Base-by-base conservation (phyloP, 2,888 invertebrate species). In the Zygaena filipendulae region DNA sequence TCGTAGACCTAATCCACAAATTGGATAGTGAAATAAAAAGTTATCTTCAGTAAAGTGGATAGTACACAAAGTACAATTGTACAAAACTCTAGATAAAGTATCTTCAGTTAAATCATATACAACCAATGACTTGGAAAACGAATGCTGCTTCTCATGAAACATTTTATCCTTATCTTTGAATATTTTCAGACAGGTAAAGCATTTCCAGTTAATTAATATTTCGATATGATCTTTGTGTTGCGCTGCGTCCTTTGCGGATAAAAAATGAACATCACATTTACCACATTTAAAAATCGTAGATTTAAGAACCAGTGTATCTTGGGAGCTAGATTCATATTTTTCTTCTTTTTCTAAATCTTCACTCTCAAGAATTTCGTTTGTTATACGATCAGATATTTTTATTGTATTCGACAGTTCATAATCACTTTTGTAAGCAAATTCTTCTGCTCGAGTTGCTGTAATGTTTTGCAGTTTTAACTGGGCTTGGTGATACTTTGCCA, bases 241-340 rank as follows among this genome's bases (percentile, higher is more conserved):
- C 12, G 34, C 42, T 16, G 64, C 64, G 29, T 44, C 27, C 32
- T 48, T 39, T 11, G 53, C 49, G 22, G 59, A 53, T 26, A 71
- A 37, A 47, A 72, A 72, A 36, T 54, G 50, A 22, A 68, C 42
- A 33, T 62, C 52, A 46, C 72, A 72, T 43, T 58, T 53, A 29
- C 38, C 35, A 39, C 72, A 72, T 51, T 60, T 59, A 37, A 56
- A 71, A 19, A 71, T 27, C 27, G 51, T 44, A 14, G 52, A 55
- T 43, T 63, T 53, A 6, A 16, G 7, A 16, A 16, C 16, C 7
- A 16, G 7, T 6, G 16, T 16, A 7, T 16, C 16, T 16, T 16
- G 4, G 7, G 16, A 16, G n/a, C n/a, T n/a, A 16, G 16, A 16
- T 16, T 16, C 16, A 16, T n/a, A n/a, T n/a, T n/a, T n/a, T n/a